phyloP scores from a whole-genome alignment of 2,797 vertebrate species.

The Microctenopoma stevenorrisi region DNA sequence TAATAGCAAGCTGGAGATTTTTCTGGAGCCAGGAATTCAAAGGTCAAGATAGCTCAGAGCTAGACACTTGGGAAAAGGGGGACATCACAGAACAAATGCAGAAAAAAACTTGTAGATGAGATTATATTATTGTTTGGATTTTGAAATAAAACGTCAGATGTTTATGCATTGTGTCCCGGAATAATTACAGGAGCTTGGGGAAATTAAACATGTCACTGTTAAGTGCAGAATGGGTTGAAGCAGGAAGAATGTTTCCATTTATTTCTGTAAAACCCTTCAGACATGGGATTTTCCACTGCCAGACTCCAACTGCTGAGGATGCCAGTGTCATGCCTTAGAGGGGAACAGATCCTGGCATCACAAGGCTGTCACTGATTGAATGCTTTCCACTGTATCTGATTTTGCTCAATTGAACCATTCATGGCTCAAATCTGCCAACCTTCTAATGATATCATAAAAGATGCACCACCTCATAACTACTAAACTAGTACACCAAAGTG shows the following conservation, averaged over 20 bases:
- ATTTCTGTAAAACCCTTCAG: slow-evolving; percentile 13
- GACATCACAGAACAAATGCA: neutral
- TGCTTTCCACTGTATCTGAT: no score
- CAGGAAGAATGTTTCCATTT: slow-evolving; percentile 4
- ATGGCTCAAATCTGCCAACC: neutral
- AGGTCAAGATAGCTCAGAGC: neutral
- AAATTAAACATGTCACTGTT: no score
- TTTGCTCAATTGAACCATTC: no score
- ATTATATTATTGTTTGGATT: neutral
- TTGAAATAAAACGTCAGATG: neutral
- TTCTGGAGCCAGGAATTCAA: neutral
- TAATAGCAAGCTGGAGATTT: slow-evolving; percentile 19
- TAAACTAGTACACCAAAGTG: no score
- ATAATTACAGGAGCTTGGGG: slow-evolving; percentile 7
- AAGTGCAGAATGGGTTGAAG: neutral
- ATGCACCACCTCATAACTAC: slow-evolving; percentile 7
- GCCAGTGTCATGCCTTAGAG: no score
- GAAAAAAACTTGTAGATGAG: neutral
- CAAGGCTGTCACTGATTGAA: no score
- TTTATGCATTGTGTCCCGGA: neutral
- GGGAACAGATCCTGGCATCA: no score
- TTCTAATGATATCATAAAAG: slow-evolving; percentile 24
- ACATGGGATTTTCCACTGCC: slow-evolving; percentile 16
- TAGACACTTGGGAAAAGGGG: neutral
- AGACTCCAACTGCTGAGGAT: no score